A percentile compares a stretch with the other conserved stretches of the same genome.
These are phyloP conservation scores for Rugalucina vietnamica DNA, from an alignment of 2,888 invertebrate species.

Conservation along the genomic window DNA sequence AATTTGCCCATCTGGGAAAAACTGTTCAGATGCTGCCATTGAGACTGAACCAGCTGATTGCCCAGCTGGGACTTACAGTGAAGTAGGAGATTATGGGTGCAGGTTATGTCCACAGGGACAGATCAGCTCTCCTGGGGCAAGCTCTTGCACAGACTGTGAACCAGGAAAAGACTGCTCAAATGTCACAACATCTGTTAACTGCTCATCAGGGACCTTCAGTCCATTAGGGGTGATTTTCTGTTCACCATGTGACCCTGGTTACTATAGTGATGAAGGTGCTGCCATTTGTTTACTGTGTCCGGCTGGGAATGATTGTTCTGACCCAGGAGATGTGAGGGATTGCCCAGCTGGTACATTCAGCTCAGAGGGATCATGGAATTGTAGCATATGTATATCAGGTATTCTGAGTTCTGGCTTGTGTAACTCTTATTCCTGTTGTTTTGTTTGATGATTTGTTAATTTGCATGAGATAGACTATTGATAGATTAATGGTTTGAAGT, in stretches of 20 bases:
- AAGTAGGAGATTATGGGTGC: conserved; percentile 72
- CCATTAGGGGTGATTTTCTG: conserved; percentile 55
- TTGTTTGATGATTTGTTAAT: not conserved
- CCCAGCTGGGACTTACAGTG: conserved; percentile 73
- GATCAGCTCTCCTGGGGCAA: conserved; percentile 67
- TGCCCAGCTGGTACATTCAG: conserved; percentile 60
- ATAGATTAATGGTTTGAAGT: no score
- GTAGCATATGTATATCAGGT: conserved; percentile 66
- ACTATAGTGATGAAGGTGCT: conserved; percentile 66
- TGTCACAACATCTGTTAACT: conserved; percentile 44
- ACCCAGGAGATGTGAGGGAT: conserved; percentile 44
- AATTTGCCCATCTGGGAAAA: conserved; percentile 48
- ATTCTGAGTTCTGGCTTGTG: not conserved
- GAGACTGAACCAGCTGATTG: conserved; percentile 68
- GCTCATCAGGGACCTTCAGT: conserved; percentile 66
- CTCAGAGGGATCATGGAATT: conserved; percentile 38
- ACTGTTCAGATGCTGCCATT: conserved; percentile 46
- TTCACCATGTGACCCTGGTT: conserved; percentile 52
- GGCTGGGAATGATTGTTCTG: conserved; percentile 71
- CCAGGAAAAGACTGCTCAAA: conserved; percentile 69
- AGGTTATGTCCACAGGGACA: conserved; percentile 67
- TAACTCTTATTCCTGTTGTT: not conserved
- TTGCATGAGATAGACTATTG: no score
- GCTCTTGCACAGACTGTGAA: conserved; percentile 68
- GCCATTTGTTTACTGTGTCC: conserved; percentile 72